Base-by-base conservation (phyloP, 2,113 vertebrate species). In the Datnioides undecimradiatus region DNA sequence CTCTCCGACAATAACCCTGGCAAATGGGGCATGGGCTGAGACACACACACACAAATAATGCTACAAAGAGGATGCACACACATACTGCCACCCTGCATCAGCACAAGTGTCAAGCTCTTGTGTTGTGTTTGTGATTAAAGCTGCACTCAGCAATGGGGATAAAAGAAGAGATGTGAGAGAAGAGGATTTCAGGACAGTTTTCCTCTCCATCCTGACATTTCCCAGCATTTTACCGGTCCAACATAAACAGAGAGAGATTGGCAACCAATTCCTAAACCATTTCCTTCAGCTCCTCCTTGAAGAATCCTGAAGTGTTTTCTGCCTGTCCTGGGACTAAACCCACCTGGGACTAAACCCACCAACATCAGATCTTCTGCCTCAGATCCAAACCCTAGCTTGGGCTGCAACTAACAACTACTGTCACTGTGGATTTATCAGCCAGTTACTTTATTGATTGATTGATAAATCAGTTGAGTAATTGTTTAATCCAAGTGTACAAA, bases 91-190 rank as follows among this genome's bases (percentile, higher is more conserved):
- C 71, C 34, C 54, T 78, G 67, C 67, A 75, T 83, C 76, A 82
- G 51, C 68, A 60, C 55, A 73, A 57, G 23, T 75, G 33, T 84
- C 62, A 73, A 45, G 52, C 62, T 74, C 59, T 74, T 77, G 74
- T 48, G 65, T 76, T 75, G 51, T 9, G 65, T 80, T 70, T 66
- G 73, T 38, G 86, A 80, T 66, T 85, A 77, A 82, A 84, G 58
- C 69, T 27, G 69, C 62, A 64, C 58, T 68, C 17, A 25, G 54
- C 16, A 34, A 51, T 4, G n/a, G 45, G 33, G 62, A 68, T 27
- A 65, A 52, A 84, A 51, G 19, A 62, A 8, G 60, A 76, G 33
- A 38, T 36, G 49, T 19, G 60, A 11, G 33, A 83, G 51, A 68
- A 19, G 73, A 83, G 64, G 73, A 74, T 78, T 80, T 76, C 64